Percentiles rank a stretch among this genome's conserved stretches.
These are phyloP conservation scores for Ciconia maguari DNA, from an alignment of 2,113 vertebrate genomes.

Conservation along the genomic window DNA sequence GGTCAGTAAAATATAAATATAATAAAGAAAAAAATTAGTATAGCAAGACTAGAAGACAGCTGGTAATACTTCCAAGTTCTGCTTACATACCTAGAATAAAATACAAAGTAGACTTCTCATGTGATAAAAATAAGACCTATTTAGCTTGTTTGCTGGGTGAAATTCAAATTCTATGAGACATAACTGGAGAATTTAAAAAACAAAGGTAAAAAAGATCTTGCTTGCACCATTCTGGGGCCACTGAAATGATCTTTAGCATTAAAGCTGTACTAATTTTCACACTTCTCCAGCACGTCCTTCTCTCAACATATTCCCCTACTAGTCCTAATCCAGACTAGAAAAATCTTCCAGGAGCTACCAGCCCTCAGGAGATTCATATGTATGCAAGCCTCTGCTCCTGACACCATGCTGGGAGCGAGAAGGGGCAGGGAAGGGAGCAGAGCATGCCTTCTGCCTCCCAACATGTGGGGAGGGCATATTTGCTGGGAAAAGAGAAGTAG, in stretches of 20 bases:
- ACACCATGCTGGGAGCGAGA: neutral
- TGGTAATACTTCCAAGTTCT: neutral
- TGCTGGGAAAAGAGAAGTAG: neutral
- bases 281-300: neutral
- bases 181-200: neutral
- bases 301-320: neutral
- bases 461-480: neutral
- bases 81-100: neutral
- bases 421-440: neutral
- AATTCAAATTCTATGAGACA: neutral
- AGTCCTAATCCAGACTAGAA: neutral
- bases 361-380: neutral
- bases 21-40: neutral
- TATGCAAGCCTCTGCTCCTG: neutral
- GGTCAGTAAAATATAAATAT: neutral
- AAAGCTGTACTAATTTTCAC: neutral
- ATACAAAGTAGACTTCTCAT: neutral
- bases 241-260: neutral
- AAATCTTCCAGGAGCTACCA: neutral
- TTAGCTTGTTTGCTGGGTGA: neutral
- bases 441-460: neutral
- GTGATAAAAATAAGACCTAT: neutral
- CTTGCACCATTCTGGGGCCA: neutral
- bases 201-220: neutral
- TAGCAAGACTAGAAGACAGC: neutral